These are phyloP conservation scores for Thunnus albacares DNA, from an alignment of 2,797 vertebrate species.

Conservation along the genomic window DNA sequence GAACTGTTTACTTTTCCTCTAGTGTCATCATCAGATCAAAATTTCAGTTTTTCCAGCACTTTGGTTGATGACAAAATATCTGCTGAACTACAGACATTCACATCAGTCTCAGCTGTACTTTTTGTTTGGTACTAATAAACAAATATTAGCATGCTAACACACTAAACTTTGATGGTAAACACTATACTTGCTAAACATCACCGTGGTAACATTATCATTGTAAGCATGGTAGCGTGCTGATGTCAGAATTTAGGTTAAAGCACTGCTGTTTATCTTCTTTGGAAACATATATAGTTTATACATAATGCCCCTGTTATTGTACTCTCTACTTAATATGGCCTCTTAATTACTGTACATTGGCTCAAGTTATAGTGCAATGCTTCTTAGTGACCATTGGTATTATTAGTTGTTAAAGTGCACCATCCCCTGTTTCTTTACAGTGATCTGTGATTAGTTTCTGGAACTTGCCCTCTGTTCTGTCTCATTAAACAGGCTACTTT, in stretches of 20 bases:
- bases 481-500: constrained; percentile 39
- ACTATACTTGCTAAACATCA: neutral
- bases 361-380: neutral
- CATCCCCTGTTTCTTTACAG: neutral
- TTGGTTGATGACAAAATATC: neutral
- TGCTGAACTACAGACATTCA: neutral
- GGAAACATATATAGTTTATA: neutral
- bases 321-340: neutral
- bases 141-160: neutral
- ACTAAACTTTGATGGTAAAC: no score
- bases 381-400: neutral
- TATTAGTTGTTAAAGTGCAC: neutral
- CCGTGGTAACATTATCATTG: no score
- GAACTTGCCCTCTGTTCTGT: constrained; percentile 34
- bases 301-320: neutral
- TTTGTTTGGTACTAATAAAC: neutral
- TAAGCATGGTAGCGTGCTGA: neutral
- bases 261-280: no score
- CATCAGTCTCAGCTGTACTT: neutral
- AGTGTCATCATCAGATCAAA: neutral
- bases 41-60: neutral
- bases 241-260: no score
- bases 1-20: neutral
- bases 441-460: constrained; percentile 44
- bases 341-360: neutral